These are phyloP conservation scores for Trisateles emortualis DNA, from an alignment of 2,888 invertebrate genomes.

Conservation along the genomic window DNA sequence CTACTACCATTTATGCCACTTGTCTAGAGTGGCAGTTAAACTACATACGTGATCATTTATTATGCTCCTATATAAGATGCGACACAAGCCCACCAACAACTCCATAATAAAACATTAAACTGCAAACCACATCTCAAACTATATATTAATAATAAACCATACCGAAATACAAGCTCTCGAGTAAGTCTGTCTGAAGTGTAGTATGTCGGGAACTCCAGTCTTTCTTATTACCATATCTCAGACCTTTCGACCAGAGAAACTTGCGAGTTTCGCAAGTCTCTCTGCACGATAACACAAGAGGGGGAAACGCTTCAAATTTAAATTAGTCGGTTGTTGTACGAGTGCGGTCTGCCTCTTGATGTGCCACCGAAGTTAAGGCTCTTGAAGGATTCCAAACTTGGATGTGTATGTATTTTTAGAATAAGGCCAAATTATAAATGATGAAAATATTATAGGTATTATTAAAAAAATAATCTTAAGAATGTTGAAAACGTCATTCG, in stretches of 20 bases:
- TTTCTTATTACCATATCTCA: conserved; percentile 54
- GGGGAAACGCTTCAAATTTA: conserved; percentile 41
- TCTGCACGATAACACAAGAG: conserved; percentile 24
- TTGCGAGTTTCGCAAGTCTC: conserved; percentile 35
- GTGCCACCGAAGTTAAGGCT: conserved; percentile 28
- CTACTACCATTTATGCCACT: no score
- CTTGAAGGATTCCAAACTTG: not conserved
- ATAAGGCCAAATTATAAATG: no score
- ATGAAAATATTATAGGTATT: no score
- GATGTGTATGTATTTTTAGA: no score
- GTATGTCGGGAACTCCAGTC: conserved; percentile 30
- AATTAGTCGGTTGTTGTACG: conserved; percentile 39
- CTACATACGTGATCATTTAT: no score
- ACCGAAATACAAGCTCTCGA: conserved; percentile 15
- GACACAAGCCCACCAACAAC: no score
- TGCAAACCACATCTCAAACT: not conserved
- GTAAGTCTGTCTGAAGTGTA: conserved; percentile 35
- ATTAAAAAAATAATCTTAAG: no score
- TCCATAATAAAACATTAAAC: no score
- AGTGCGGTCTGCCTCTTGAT: conserved; percentile 31
- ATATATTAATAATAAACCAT: conserved; percentile 8
- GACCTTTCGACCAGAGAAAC: conserved; percentile 46
- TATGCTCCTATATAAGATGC: no score
- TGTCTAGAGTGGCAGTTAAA: no score
- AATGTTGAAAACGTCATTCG: no score